Conservation (phyloP, 2,888 invertebrate species). For the Lacanobia oleracea region DNA sequence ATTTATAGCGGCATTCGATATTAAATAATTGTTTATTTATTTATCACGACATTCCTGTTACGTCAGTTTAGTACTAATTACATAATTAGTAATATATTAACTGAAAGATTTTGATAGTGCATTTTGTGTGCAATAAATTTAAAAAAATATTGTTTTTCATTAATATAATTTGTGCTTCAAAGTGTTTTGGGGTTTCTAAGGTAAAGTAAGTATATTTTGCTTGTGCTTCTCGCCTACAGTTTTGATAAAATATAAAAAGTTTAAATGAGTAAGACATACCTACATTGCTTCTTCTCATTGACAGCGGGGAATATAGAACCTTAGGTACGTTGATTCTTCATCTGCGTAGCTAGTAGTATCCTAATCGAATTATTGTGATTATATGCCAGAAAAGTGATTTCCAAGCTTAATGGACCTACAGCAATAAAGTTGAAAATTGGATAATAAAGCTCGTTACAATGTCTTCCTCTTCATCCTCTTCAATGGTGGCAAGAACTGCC, state of each 20-base stretch:
- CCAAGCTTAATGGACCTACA: conserved; percentile 5
- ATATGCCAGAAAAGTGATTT: conserved; percentile 12
- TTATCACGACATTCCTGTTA: conserved; percentile 68
- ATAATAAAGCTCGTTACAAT: conserved; percentile 65
- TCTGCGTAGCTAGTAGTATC: not conserved
- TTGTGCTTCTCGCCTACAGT: not conserved
- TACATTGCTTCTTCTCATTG: not conserved
- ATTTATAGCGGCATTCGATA: conserved; percentile 74
- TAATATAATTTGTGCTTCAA: not conserved
- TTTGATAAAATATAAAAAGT: not conserved
- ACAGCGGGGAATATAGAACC: too few species aligned
- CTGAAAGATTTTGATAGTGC: not conserved
- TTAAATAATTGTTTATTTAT: conserved; percentile 74
- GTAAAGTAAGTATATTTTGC: not conserved
- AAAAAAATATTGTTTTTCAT: too few species aligned
- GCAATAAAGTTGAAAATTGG: conserved; percentile 61
- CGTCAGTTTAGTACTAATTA: conserved; percentile 58
- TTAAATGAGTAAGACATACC: not conserved
- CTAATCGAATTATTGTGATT: not conserved
- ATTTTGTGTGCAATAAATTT: not conserved
- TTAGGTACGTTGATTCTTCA: not conserved
- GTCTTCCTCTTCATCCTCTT: conserved; percentile 74
- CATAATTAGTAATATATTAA: not conserved
- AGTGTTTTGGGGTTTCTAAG: not conserved
- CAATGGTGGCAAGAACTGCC: conserved; percentile 72